Evolutionary conservation across 1,140 invertebrate species (phyloP).

Genomic region (Neodiprion fabricii): DNA sequence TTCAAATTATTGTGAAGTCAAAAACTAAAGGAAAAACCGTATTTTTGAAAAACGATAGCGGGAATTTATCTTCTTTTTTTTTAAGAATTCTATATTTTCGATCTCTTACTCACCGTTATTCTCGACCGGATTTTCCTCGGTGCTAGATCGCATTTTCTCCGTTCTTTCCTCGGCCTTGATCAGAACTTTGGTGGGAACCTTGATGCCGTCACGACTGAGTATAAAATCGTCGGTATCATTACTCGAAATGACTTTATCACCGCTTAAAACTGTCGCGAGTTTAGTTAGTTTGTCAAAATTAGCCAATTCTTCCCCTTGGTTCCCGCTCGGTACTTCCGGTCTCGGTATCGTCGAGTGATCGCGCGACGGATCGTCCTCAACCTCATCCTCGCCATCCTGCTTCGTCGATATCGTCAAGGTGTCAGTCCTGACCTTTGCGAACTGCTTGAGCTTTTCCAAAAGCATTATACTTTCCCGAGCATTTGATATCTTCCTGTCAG

Average conservation of each 20-base stretch:
- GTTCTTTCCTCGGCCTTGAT: constrained; percentile 61
- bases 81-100: too few species aligned
- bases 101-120: constrained; percentile 25
- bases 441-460: constrained; percentile 44
- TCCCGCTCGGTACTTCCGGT: background rate
- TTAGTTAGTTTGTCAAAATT: constrained; percentile 50
- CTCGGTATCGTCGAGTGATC: background rate
- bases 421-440: constrained; percentile 37
- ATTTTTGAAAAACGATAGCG: too few species aligned
- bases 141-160: constrained; percentile 39
- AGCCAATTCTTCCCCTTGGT: background rate
- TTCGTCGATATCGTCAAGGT: background rate
- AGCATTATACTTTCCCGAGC: constrained; percentile 37
- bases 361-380: background rate
- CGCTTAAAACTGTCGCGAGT: constrained; percentile 42
- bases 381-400: background rate
- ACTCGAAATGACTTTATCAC: constrained; percentile 32
- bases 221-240: constrained; percentile 58
- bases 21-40: too few species aligned
- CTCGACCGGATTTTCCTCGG: constrained; percentile 58
- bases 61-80: too few species aligned
- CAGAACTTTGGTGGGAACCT: constrained; percentile 71
- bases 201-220: constrained; percentile 69
- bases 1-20: too few species aligned
- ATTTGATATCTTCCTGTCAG: constrained; percentile 47